Conservation (phyloP, 2,113 vertebrate species). For the Calonectris borealis region DNA sequence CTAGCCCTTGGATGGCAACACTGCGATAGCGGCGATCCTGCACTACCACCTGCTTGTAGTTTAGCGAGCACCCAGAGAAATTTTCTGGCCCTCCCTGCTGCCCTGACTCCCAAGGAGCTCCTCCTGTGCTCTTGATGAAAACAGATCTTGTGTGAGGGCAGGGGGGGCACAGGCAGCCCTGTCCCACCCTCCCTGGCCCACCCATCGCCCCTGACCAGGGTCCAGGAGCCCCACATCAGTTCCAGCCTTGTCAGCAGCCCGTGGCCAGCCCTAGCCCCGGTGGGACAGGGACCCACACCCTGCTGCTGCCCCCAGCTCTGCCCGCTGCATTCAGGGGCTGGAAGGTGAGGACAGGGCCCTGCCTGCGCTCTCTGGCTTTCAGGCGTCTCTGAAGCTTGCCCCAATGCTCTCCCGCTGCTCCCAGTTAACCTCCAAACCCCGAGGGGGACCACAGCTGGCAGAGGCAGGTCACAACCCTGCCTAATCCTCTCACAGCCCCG, state of each 20-base stretch:
- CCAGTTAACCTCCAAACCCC: neutral
- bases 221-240: neutral
- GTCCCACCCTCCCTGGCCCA: neutral
- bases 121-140: neutral
- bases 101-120: neutral
- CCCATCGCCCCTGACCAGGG: neutral
- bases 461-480: neutral
- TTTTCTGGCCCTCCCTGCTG: neutral
- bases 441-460: fast-evolving
- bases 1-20: neutral
- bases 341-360: neutral
- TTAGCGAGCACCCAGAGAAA: neutral
- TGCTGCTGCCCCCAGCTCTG: neutral
- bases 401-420: neutral
- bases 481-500: neutral
- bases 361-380: neutral
- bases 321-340: neutral
- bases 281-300: fast-evolving
- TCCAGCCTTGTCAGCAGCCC: neutral
- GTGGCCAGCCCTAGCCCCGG: neutral
- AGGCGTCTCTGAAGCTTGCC: neutral
- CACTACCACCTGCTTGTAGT: neutral
- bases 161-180: neutral
- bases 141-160: neutral
- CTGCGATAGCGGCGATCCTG: fast-evolving